Percentiles rank a stretch among this genome's conserved stretches.
Evolutionary conservation across 2,888 invertebrate species (phyloP).

Genomic region (Megastigmus dorsalis): DNA sequence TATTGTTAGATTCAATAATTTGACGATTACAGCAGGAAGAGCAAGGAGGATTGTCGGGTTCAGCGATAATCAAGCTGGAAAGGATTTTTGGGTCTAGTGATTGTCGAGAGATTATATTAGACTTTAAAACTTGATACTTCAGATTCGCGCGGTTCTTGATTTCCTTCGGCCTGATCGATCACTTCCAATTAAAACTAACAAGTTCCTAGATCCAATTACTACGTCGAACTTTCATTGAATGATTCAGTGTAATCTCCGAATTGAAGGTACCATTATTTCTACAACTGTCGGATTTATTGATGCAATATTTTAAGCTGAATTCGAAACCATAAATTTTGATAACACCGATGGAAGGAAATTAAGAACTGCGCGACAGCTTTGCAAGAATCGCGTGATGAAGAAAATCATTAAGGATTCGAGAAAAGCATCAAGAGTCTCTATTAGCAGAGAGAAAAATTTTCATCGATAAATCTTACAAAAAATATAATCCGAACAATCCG

Average conservation of each 20-base stretch:
- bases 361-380: slow-evolving; percentile 3
- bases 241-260: no score
- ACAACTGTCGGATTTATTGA: no score
- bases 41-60: slow-evolving; percentile 52
- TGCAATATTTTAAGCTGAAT: no score
- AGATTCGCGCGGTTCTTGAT: slow-evolving; percentile 8
- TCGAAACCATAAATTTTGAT: no score
- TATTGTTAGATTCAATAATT: slow-evolving; percentile 38
- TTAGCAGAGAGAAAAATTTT: background rate
- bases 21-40: slow-evolving; percentile 45
- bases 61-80: slow-evolving; percentile 45
- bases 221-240: no score
- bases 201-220: no score
- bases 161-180: background rate
- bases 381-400: background rate
- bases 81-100: slow-evolving; percentile 43
- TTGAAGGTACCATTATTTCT: no score
- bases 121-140: slow-evolving; percentile 11
- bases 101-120: slow-evolving; percentile 51
- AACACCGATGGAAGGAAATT: slow-evolving; percentile 15
- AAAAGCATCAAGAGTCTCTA: no score
- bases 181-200: background rate
- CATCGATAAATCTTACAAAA: slow-evolving; percentile 26
- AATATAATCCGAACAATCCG: slow-evolving; percentile 1
- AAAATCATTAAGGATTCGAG: slow-evolving; percentile 1